These are phyloP conservation scores for Acheta domesticus DNA, from an alignment of 2,888 invertebrate species.

Conservation along the genomic window DNA sequence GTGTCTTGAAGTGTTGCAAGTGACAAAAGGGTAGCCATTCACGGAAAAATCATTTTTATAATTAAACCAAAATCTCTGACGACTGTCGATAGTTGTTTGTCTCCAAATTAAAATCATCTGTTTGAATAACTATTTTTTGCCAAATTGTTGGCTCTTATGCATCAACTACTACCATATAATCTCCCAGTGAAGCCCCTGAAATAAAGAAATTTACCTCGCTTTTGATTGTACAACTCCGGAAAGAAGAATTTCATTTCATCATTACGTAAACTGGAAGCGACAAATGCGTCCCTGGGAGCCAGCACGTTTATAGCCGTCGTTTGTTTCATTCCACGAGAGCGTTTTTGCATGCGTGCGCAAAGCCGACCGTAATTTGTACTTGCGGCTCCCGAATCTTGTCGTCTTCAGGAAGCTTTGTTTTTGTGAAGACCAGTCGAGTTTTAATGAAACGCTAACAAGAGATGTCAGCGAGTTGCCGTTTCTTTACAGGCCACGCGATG, in stretches of 20 bases:
- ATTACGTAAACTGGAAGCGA: neutral
- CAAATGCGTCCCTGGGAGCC: neutral
- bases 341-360: neutral
- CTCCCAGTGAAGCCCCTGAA: too few species aligned
- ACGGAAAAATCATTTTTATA: too few species aligned
- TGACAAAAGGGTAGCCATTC: too few species aligned
- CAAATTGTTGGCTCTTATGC: too few species aligned
- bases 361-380: neutral
- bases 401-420: neutral
- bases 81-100: too few species aligned
- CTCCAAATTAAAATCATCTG: too few species aligned
- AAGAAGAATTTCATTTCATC: neutral
- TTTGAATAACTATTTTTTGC: too few species aligned
- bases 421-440: neutral
- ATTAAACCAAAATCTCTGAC: too few species aligned
- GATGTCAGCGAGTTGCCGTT: slow-evolving; percentile 3
- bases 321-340: neutral
- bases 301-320: neutral
- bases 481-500: neutral
- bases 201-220: too few species aligned
- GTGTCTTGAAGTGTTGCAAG: too few species aligned
- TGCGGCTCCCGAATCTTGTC: neutral
- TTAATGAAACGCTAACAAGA: slow-evolving; percentile 18
- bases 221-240: too few species aligned
- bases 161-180: too few species aligned